These are phyloP conservation scores for Athripsodes cinereus DNA, from an alignment of 2,888 invertebrate genomes.

Conservation along the genomic window DNA sequence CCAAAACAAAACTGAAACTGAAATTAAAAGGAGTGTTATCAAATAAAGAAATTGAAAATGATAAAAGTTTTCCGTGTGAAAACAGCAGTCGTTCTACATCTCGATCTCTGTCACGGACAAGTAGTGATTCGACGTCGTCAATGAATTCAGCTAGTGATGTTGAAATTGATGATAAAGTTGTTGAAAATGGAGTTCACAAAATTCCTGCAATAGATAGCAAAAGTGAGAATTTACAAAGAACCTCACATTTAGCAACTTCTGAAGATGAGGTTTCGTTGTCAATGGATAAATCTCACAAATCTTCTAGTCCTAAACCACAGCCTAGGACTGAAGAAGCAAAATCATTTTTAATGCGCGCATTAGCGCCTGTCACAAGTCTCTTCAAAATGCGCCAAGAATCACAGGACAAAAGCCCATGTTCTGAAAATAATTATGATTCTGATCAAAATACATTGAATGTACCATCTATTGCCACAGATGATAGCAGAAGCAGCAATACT, in stretches of 20 bases:
- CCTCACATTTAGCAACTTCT: slow-evolving; percentile 44
- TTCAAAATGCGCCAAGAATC: slow-evolving; percentile 59
- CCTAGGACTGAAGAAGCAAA: slow-evolving; percentile 59
- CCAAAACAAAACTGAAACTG: slow-evolving; percentile 13
- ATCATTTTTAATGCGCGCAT: slow-evolving; percentile 64
- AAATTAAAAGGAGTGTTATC: slow-evolving; percentile 4
- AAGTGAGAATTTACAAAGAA: slow-evolving; percentile 44
- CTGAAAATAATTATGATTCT: slow-evolving; percentile 41
- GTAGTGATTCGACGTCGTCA: slow-evolving; percentile 40
- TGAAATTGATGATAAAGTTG: slow-evolving; percentile 39
- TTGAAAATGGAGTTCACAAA: slow-evolving; percentile 16
- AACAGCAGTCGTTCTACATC: slow-evolving; percentile 7
- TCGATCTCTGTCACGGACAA: slow-evolving; percentile 37
- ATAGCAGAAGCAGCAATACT: slow-evolving; percentile 33
- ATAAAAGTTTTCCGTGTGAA: slow-evolving; percentile 7
- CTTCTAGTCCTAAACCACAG: slow-evolving; percentile 42
- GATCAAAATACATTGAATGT: slow-evolving; percentile 38
- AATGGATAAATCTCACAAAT: slow-evolving; percentile 51
- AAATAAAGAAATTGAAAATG: slow-evolving; percentile 7
- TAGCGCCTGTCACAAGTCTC: slow-evolving; percentile 70
- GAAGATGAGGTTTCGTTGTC: slow-evolving; percentile 53
- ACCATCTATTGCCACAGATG: slow-evolving; percentile 47
- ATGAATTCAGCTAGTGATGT: slow-evolving; percentile 44
- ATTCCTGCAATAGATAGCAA: slow-evolving; percentile 27
- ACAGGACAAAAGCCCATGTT: slow-evolving; percentile 45